Conservation (phyloP, 92 coral and sea anemone genomes). For the Chrysogorgia sp. region DNA sequence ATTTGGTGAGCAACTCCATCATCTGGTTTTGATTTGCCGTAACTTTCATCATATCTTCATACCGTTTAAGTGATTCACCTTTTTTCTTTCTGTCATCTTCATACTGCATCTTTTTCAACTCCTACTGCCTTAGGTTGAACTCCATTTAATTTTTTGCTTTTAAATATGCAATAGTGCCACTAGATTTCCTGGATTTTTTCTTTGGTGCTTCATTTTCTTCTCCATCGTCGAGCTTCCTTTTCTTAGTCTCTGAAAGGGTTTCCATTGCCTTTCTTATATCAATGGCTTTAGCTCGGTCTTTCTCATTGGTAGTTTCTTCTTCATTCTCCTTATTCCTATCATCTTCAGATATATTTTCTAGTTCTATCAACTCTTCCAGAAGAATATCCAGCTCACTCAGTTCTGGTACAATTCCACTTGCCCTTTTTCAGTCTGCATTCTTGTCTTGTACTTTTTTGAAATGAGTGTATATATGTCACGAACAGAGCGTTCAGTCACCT, state of each 20-base stretch:
- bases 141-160: slow-evolving; percentile 58
- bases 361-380: slow-evolving; percentile 48
- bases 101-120: slow-evolving; percentile 48
- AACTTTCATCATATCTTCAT: slow-evolving; percentile 22
- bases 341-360: slow-evolving; percentile 56
- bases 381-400: slow-evolving; percentile 57
- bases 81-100: slow-evolving; percentile 22
- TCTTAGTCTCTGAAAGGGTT: slow-evolving; percentile 54
- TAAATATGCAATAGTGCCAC: slow-evolving; percentile 52
- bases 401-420: slow-evolving; percentile 55
- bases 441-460: slow-evolving; percentile 54
- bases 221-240: slow-evolving; percentile 26
- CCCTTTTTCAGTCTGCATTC: slow-evolving; percentile 49
- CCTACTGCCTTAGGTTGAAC: slow-evolving; percentile 41
- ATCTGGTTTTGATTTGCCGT: slow-evolving; percentile 59
- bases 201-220: slow-evolving; percentile 5
- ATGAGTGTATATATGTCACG: slow-evolving; percentile 58
- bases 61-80: no score
- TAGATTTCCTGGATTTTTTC: slow-evolving; percentile 41
- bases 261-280: slow-evolving; percentile 62
- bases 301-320: slow-evolving; percentile 50
- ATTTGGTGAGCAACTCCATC: slow-evolving; percentile 23
- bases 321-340: slow-evolving; percentile 49
- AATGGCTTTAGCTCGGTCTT: slow-evolving; percentile 55
- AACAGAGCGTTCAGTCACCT: slow-evolving; percentile 56